phyloP scores from a whole-genome alignment of 1,140 invertebrate species.

The Medauroidea extradentata region DNA sequence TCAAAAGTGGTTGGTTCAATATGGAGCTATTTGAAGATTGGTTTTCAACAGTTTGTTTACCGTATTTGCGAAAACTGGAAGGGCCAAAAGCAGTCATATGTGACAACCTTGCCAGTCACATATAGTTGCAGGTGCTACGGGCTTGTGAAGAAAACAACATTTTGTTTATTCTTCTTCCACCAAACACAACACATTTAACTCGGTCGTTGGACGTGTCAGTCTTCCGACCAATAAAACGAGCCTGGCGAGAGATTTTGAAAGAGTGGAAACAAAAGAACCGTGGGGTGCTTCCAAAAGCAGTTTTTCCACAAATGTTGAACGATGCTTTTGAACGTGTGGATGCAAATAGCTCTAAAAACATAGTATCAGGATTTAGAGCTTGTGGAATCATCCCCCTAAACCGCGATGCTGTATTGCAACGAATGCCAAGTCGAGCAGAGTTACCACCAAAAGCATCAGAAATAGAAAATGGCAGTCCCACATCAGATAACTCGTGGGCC shows the following conservation, averaged over 20 bases:
- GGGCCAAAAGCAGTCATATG: constrained; percentile 32
- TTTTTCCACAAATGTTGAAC: not conserved
- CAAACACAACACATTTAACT: too few relatives aligned
- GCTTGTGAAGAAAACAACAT: too few relatives aligned
- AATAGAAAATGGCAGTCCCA: too few relatives aligned
- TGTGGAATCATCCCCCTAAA: not conserved
- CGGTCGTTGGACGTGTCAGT: too few relatives aligned
- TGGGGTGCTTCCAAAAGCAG: not conserved
- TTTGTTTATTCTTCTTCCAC: too few relatives aligned
- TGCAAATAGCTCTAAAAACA: not conserved
- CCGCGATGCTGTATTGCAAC: not conserved
- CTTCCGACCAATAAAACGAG: too few relatives aligned
- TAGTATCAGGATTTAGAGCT: too few relatives aligned
- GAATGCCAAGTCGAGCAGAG: too few relatives aligned
- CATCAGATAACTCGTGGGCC: too few relatives aligned
- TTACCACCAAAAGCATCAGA: too few relatives aligned
- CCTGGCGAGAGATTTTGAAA: too few relatives aligned
- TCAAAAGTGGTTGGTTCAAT: constrained; percentile 33
- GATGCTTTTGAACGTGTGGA: not conserved
- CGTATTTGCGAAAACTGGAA: constrained; percentile 24
- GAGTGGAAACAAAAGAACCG: constrained; percentile 2
- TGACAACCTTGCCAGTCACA: constrained; percentile 3
- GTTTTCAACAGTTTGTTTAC: constrained; percentile 24
- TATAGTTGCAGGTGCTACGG: too few relatives aligned
- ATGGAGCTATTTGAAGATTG: constrained; percentile 30